phyloP scores from a whole-genome alignment of 2,797 vertebrate genomes.

The Carapus acus region DNA sequence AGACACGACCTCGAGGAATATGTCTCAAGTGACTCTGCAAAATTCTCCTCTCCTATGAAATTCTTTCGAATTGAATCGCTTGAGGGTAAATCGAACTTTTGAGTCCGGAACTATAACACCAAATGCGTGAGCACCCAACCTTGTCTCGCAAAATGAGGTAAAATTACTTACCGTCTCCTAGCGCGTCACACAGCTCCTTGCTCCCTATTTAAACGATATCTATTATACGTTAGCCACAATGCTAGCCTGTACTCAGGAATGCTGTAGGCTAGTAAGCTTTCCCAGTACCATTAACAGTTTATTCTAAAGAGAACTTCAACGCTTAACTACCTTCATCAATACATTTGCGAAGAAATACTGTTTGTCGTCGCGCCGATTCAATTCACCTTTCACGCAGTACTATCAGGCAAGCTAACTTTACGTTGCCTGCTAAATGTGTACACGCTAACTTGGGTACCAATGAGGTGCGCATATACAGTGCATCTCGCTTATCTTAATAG shows the following conservation, averaged over 20 bases:
- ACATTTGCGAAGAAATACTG: accelerated
- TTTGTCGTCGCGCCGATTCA: accelerated
- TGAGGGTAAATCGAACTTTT: too few species aligned
- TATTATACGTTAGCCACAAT: conserved; percentile 11
- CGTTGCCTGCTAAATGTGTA: conserved; percentile 11
- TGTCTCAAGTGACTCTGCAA: too few species aligned
- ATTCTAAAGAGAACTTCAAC: background rate
- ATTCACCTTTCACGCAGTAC: background rate
- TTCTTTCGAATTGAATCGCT: too few species aligned
- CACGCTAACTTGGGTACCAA: conserved; percentile 53
- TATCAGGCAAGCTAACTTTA: conserved; percentile 32
- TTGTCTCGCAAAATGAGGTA: too few species aligned
- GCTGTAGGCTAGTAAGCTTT: background rate
- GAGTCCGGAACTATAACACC: too few species aligned
- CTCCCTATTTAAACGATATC: background rate
- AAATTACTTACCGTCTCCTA: accelerated
- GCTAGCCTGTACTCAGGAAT: conserved; percentile 5
- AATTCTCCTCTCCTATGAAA: too few species aligned
- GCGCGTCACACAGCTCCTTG: background rate
- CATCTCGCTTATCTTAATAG: background rate
- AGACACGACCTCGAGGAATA: too few species aligned
- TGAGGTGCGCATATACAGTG: conserved; percentile 28
- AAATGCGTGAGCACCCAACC: too few species aligned
- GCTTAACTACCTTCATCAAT: background rate
- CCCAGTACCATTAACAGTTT: background rate